These are phyloP conservation scores for Ophion ventricosus DNA, from an alignment of 2,888 invertebrate species.

Conservation along the genomic window DNA sequence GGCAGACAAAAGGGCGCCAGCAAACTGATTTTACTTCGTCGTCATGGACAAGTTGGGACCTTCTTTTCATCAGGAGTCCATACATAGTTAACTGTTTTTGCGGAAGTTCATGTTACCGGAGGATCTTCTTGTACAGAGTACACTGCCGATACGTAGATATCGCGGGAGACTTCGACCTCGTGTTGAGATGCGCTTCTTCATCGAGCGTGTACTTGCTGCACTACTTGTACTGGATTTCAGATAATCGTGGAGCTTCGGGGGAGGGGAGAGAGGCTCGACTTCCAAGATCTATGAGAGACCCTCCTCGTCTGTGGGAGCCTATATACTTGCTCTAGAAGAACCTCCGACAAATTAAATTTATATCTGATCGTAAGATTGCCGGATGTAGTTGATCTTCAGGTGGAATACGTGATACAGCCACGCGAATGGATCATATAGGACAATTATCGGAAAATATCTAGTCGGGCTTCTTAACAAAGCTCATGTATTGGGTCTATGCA, in stretches of 20 bases:
- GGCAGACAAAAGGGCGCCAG: conserved; percentile 10
- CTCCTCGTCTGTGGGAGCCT: conserved; percentile 44
- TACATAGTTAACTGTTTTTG: conserved; percentile 17
- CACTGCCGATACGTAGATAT: conserved; percentile 32
- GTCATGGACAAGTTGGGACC: neutral
- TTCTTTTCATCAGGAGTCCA: conserved; percentile 1
- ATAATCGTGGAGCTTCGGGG: conserved; percentile 44
- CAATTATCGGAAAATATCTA: conserved; percentile 19
- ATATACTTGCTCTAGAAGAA: conserved; percentile 26
- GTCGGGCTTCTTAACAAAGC: too few species aligned
- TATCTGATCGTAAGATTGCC: conserved; percentile 65
- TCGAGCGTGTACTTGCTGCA: conserved; percentile 44
- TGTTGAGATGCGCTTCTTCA: conserved; percentile 49
- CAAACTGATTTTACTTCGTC: neutral
- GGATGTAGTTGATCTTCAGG: conserved; percentile 27
- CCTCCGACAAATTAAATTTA: conserved; percentile 67
- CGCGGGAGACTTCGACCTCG: conserved; percentile 31
- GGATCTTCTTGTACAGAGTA: conserved; percentile 17
- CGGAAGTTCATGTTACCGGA: conserved; percentile 53
- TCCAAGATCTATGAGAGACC: conserved; percentile 22
- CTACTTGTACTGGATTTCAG: conserved; percentile 45
- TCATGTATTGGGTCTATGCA: too few species aligned
- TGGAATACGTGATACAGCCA: conserved; percentile 9
- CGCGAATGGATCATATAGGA: conserved; percentile 15
- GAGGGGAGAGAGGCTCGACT: conserved; percentile 32